Base-by-base conservation (phyloP, 2,113 vertebrate genomes). In the Hypomesus transpacificus region DNA sequence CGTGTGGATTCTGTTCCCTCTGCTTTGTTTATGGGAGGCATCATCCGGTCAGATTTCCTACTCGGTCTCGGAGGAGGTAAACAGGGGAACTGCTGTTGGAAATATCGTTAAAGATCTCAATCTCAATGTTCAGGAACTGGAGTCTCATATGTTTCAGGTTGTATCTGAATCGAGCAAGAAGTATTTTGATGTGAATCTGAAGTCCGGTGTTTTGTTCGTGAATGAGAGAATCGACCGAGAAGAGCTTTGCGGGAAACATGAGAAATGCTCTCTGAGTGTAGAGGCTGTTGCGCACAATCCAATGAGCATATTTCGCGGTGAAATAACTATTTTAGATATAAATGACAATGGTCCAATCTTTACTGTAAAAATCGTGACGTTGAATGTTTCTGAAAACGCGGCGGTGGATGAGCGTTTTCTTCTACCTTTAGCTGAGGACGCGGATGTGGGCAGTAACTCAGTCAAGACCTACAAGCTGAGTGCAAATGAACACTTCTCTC, bases 41-140 rank as follows among this genome's bases (percentile, higher is more conserved):
- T 73, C 58, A 57, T 63, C 31, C 3, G 63, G 64, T 7, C 77
- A 87, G 46, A 66, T 77, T 26, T 65, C 75, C 2, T 87, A 84
- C 69, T 80, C 76, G 11, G 61, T 87, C 7, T 26, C 24, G 3
- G 24, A 26, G 24, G 24, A 26, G 24, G 31, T 34, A 5, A 34
- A 34, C 24, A 34, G 6, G 31, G 31, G 31, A 34, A 34, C 31
- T 5, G 31, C 0, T 0, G 5, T 34, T 34, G 7, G 31, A 6
- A 34, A 34, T 34, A 34, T 34, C 31, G 31, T 5, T 22, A 22
- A 22, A 3, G 24, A n/a, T n/a, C n/a, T n/a, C n/a, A n/a, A 26
- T 26, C 24, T 22, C 4, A 17, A 62, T 62, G 24, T 62, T 62
- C 24, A 62, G 60, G 60, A 62, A 17, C 24, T 62, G 60, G 24